Evolutionary conservation across 2,113 vertebrate species (phyloP).

Genomic region (Laterallus jamaicensis): DNA sequence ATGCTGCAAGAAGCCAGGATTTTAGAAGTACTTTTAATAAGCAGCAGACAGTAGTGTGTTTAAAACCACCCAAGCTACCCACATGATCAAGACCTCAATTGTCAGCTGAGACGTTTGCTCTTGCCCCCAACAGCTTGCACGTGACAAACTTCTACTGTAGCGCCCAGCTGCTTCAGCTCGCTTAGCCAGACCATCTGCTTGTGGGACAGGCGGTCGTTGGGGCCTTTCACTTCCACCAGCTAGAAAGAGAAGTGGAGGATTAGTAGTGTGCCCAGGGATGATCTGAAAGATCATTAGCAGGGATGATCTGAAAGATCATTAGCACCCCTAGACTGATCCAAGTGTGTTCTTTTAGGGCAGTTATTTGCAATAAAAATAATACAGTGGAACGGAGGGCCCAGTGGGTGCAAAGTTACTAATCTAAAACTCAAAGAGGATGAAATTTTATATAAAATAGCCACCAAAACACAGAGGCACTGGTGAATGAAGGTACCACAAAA

Average conservation of each 20-base stretch:
- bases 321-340: neutral
- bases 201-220: slow-evolving; percentile 88
- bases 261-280: neutral
- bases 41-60: neutral
- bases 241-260: slow-evolving; percentile 39
- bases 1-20: neutral
- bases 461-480: neutral
- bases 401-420: neutral
- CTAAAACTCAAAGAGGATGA: neutral
- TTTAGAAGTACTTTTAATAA: neutral
- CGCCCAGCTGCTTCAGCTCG: slow-evolving; percentile 86
- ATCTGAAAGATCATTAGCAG: neutral
- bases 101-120: slow-evolving; percentile 72
- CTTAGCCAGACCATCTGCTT: slow-evolving; percentile 96
- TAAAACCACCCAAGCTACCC: neutral
- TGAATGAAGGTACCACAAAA: neutral
- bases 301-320: neutral
- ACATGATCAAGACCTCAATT: neutral
- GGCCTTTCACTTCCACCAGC: slow-evolving; percentile 97
- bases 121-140: slow-evolving; percentile 84
- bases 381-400: rapidly evolving
- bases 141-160: slow-evolving; percentile 91
- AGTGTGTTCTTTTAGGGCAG: neutral
- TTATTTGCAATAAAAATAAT: neutral
- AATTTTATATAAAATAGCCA: neutral